Evolutionary conservation across 1,140 invertebrate genomes (phyloP).

Genomic region (Lethocerus indicus): DNA sequence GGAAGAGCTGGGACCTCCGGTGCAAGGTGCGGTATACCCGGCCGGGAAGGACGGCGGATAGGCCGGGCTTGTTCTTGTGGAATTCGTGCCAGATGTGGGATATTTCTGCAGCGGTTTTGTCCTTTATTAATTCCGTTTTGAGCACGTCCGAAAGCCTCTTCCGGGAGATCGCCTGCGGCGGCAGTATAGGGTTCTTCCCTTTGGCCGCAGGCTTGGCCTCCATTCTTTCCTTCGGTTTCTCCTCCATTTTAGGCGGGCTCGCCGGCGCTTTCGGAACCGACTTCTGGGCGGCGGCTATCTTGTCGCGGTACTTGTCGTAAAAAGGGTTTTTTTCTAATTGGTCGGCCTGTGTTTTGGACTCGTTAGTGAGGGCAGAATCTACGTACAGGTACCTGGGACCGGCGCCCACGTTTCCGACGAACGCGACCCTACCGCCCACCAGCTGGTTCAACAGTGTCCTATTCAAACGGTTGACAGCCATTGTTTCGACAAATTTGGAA

Average conservation of each 20-base stretch:
- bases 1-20: constrained; percentile 34
- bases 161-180: background rate
- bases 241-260: constrained; percentile 35
- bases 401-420: too few species aligned
- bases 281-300: constrained; percentile 55
- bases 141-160: constrained; percentile 49
- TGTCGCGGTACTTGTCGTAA: constrained; percentile 62
- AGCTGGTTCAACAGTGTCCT: too few species aligned
- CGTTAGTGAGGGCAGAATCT: too few species aligned
- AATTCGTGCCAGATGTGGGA: constrained; percentile 63
- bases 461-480: too few species aligned
- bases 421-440: too few species aligned
- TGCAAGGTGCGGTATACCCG: constrained; percentile 39
- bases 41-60: constrained; percentile 48
- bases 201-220: background rate
- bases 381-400: too few species aligned
- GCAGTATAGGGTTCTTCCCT: background rate
- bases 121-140: constrained; percentile 56
- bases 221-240: constrained; percentile 24
- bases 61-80: constrained; percentile 48
- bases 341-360: too few species aligned
- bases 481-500: too few species aligned
- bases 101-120: constrained; percentile 58
- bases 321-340: constrained; percentile 59
- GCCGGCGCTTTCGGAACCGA: constrained; percentile 58